A percentile compares a stretch with the other conserved stretches of the same genome.
Conservation (phyloP, 2,797 vertebrate species). For the Sebastes kiyomatsui region DNA sequence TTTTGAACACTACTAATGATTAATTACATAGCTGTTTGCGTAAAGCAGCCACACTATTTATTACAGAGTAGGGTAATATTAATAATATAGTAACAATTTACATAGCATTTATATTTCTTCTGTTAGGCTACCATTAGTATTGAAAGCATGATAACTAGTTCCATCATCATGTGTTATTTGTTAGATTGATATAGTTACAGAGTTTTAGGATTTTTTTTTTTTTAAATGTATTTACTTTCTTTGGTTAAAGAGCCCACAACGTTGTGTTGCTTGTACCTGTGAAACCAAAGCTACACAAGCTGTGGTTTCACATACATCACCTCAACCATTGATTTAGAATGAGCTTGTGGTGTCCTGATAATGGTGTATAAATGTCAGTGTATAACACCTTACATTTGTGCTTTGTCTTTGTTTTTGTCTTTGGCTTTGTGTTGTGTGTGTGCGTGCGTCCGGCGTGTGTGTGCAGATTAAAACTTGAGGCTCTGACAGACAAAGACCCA, state of each 20-base stretch:
- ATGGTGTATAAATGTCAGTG: no score
- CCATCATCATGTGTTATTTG: not conserved
- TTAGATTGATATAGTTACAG: not conserved
- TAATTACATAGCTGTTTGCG: not conserved
- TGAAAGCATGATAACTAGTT: not conserved
- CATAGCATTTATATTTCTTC: not conserved
- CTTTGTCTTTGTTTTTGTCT: not conserved
- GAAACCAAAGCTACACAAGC: not conserved
- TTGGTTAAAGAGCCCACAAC: not conserved
- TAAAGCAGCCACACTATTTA: not conserved
- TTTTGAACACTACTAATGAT: not conserved
- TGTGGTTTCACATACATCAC: not conserved
- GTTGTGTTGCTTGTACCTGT: not conserved
- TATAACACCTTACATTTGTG: no score
- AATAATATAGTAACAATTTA: not conserved
- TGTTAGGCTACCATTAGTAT: not conserved
- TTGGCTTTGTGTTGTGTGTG: not conserved
- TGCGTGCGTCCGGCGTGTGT: not conserved
- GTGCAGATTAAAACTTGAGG: conserved; percentile 88
- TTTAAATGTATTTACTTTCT: not conserved
- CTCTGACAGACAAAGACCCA: conserved; percentile 88
- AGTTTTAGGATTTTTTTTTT: no score
- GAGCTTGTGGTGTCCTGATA: not conserved
- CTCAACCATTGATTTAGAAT: not conserved
- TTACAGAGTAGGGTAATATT: not conserved